Base-by-base conservation (phyloP, 2,797 vertebrate species). In the Clarias pachynema region DNA sequence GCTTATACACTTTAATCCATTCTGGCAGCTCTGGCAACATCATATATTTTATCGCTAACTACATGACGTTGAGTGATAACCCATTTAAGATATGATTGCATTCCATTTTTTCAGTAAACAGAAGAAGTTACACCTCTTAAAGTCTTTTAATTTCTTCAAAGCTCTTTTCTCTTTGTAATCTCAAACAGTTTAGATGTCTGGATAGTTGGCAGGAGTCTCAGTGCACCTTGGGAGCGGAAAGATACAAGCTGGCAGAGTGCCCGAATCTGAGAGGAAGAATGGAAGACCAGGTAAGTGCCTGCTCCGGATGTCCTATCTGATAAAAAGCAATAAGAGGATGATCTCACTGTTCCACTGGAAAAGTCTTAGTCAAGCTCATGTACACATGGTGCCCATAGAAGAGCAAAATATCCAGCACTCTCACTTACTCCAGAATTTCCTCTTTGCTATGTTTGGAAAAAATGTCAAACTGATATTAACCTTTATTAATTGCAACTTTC, bases 221-320 rank as follows among this genome's bases (percentile, higher is more conserved):
- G 34, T 82, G 5, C n/a, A 65, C 65, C 15, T 7, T 15, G 40
- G 44, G 44, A 31, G 24, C 20, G 2, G 5, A 37, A 1, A 62
- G 29, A 62, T 5, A 22, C 1, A n/a, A 24, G 12, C 22, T 79
- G 77, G 34, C 57, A 79, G 34, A 56, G 68, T 81, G 79, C 56
- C 0, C 22, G 16, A 59, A n/a, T 79, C 22, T 62, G 6, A 62
- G 81, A 84, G 79, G 62, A 49, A 84, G 78, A 63, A 84, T 10
- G 59, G 75, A 62, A 53, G 86, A 85, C 89, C 89, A 93, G 92
- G 93, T 93, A 93, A 93, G 90, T 86, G 91, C 85, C 88, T 91
- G 91, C 75, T 81, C 90, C 92, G 93, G 92, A 93, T 93, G 93
- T 95, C 93, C 94, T 94, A 93, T 93, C 92, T 91, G 85, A 69